A percentile compares a stretch with the other conserved stretches of the same genome.
Conservation (phyloP, 2,113 vertebrate species). For the Elephantulus edwardii region DNA sequence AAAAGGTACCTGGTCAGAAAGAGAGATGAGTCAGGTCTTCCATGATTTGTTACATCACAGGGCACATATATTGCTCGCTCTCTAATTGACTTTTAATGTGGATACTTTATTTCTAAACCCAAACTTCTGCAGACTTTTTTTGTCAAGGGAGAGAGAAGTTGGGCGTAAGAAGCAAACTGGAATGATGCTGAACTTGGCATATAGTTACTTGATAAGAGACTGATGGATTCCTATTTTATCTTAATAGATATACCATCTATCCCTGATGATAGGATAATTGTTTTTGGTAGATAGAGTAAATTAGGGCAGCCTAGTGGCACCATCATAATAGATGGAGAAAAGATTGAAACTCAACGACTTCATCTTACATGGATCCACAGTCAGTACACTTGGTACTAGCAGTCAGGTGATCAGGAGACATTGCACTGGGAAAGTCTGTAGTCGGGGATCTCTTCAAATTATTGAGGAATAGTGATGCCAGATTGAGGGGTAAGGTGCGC, state of each 20-base stretch:
- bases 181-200: not conserved
- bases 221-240: not conserved
- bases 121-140: not conserved
- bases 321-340: too few species aligned
- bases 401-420: too few species aligned
- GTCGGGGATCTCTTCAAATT: too few species aligned
- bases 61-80: rapidly evolving
- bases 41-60: not conserved
- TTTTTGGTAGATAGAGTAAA: not conserved
- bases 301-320: not conserved
- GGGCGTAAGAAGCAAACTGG: not conserved
- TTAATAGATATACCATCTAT: too few species aligned
- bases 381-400: too few species aligned
- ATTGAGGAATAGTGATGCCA: too few species aligned
- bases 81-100: rapidly evolving
- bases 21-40: not conserved
- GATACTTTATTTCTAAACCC: not conserved
- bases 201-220: not conserved
- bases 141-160: too few species aligned
- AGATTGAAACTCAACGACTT: too few species aligned
- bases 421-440: too few species aligned
- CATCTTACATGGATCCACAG: too few species aligned
- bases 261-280: not conserved
- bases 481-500: too few species aligned
- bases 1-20: not conserved